Base-by-base conservation (phyloP, 2,797 vertebrate genomes). In the Gila robusta region DNA sequence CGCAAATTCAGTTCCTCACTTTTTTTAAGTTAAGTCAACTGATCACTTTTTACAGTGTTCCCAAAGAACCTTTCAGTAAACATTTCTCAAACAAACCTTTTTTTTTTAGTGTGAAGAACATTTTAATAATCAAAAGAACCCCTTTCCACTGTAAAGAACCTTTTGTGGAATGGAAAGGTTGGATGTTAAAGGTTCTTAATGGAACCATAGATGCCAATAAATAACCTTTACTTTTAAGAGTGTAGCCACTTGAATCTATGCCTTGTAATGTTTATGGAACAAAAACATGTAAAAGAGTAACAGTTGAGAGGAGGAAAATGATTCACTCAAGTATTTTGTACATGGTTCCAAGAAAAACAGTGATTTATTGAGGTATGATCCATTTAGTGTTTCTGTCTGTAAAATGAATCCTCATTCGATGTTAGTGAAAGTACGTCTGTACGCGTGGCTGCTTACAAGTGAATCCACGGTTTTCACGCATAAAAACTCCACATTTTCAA, bases 401-500 rank as follows among this genome's bases (percentile, higher is more conserved):
- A 47, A 67, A 79, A 79, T 37, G 16, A 76, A 76, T 37, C 72
- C 28, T 67, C 0, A 54, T 76, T 39, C 1, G 4, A 32, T 26
- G 14, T 49, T 47, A 66, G 56, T 67, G 41, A 66, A 47, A 37
- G 67, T 59, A 69, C 62, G 59, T 21, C 26, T 47, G 28, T 23
- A 23, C 21, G 6, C 7, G 12, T 83, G 5, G 23, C 56, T 77
- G 72, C 7, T 44, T 64, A 28, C 4, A 4, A 12, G 62, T 35
- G 4, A 47, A 52, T 41, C 47, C 8, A 11, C 10, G 3, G 23
- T 79, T 49, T 79, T 79, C 12, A 44, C 5, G 5, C 49, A 41
- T 70, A 23, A 76, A 71, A 59, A 78, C n/a, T 69, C 82, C 32
- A 54, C 73, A 41, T 69, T 77, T 84, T 84, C 17, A 44, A 79